Base-by-base conservation (phyloP, 2,113 vertebrate genomes). In the Bothrops jararaca region DNA sequence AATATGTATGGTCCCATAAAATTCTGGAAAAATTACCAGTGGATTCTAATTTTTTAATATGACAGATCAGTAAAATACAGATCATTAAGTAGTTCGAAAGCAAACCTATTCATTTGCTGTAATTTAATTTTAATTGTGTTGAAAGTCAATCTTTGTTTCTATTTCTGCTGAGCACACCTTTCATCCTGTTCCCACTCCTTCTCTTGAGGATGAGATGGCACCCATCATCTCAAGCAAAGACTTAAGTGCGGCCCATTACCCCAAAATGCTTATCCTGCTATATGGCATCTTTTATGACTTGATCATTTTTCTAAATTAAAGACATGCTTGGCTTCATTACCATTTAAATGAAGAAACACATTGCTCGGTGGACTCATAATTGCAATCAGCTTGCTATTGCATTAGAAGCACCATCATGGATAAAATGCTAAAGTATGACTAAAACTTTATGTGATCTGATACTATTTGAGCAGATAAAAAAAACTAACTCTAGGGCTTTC, bases 341-440 rank as follows among this genome's bases (percentile, higher is more conserved):
- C 91, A 93, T 88, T 90, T 29, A 69, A 95, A 90, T 93, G 91
- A 34, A 57, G 50, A 60, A 92, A 80, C 50, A 95, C 29, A 86
- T 92, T 92, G 92, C 34, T 56, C 80, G 34, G 2, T 26, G 96
- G 97, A 95, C 95, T 93, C 89, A 92, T 96, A 93, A 45, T 50
- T 4, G 23, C 95, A 92, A 92, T 94, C 92, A 39, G 94, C 80
- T 92, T 95, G 95, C 94, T 97, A 96, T 96, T 95, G 92, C 91
- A 95, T 96, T 96, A 94, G 93, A 95, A 95, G 69, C 64, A 97
- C 69, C 91, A 96, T 42, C 88, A 93, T 20, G 92, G 90, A 95
- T 95, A 90, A 92, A 58, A 7, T 89, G 94, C 90, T 39, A 2
- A 34, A 54, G 86, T 5, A 9, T 95, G 89, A 92, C 91, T 94